Base-by-base conservation (phyloP, 2,113 vertebrate species). In the Esox niger region DNA sequence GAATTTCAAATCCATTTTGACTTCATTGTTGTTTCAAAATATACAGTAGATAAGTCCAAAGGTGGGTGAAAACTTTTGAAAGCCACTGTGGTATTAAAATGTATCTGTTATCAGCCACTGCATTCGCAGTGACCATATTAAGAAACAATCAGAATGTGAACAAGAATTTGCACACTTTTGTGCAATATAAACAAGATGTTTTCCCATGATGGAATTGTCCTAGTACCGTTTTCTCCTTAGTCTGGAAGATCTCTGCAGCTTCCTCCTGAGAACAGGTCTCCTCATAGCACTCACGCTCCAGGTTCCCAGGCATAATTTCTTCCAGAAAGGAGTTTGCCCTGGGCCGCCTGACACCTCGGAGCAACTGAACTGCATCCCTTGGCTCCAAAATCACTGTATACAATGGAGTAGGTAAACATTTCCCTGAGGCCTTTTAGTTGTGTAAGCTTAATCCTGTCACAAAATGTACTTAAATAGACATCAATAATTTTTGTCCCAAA, bases 271-370 rank as follows among this genome's bases (percentile, higher is more conserved):
- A 94, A 70, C 94, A 95, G 1, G 13, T 72, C 66, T 95, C 94
- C 80, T 95, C 92, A 0, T 73, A 89, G 65, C 93, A 94, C 68
- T 95, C 94, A 35, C 95, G 82, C 83, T 96, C 94, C 81, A 95
- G 73, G 77, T 92, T 82, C 17, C 92, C 94, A 0, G 90, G 84
- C n/a, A 66, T 47, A 33, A 94, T 68, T 83, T 95, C 94, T 80
- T 96, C 94, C 23, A 94, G 80, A 11, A 90, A 86, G 7, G 79
- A 68, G 75, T 93, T 95, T 0, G 91, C 91, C 1, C 89, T 76
- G 1, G 87, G 87, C 62, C 84, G 88, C 27, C 85, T 69, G 82
- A 55, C 15, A 10, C 38, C 38, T 38, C 7, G 79, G 60, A 96
- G 87, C 43, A 94, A 56, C 68, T 89, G 68, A 0, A 52, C 82